Base-by-base conservation (phyloP, 1,140 invertebrate species). In the Andricus grossulariae region DNA sequence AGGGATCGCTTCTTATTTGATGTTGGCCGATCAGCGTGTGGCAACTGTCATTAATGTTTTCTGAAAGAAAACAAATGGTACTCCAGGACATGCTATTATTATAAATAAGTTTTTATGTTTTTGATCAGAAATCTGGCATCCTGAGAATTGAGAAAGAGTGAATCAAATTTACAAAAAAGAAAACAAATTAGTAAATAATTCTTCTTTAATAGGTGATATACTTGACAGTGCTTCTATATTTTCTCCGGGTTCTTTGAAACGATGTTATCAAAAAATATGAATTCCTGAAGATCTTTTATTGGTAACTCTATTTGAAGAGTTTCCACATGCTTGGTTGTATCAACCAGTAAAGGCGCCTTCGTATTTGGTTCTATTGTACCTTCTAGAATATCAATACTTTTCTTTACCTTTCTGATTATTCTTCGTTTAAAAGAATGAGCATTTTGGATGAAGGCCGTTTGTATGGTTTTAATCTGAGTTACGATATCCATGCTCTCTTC, bases 1-100 rank as follows among this genome's bases (percentile, higher is more conserved):
- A 1, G 52, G 52, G 13, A 54, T 18, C 0, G 52, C 52, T 54
- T 54, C 52, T n/a, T n/a, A n/a, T 18, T 54, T 54, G 6, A 54
- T 15, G n/a, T 54, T 54, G 15, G 1, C 52, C 15, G 52, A 54
- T 2, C 52, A 16, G 15, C 52, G 52, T n/a, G n/a, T n/a, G n/a
- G 52, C 13, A 54, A 54, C 15, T n/a, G 52, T n/a, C 52, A 54
- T 54, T 54, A 54, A n/a, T 54, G n/a, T n/a, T 54, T 54, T 54
- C 52, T 54, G 52, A 18, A 54, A 54, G 3, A 32, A 6, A 32
- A 32, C 32, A 32, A 32, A 32, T 6, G 6, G 2, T 32, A 32
- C 32, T 32, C 32, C 32, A 32, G 32, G 2, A 32, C 6, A 32
- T 32, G 32, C 32, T 6, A 32, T 3, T 32, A 32, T 32, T 32